Conservation (phyloP, 1,140 invertebrate genomes). For the Papilio xuthus region DNA sequence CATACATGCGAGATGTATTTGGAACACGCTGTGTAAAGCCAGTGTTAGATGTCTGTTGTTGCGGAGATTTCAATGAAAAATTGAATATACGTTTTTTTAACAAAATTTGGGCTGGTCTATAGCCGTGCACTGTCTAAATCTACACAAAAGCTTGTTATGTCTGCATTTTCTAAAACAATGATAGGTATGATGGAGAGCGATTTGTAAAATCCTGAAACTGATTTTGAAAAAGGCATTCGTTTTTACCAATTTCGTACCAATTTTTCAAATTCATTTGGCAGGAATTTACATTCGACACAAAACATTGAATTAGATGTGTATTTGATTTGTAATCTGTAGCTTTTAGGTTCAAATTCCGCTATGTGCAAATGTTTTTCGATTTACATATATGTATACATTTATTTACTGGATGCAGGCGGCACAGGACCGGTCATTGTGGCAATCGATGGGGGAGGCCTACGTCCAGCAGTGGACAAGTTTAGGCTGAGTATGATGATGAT, state of each 20-base stretch:
- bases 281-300: neutral
- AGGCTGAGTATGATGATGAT: too few species aligned
- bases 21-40: neutral
- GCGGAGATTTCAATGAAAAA: neutral
- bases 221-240: too few species aligned
- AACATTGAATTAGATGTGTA: neutral
- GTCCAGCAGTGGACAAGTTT: too few species aligned
- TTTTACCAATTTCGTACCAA: neutral
- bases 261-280: neutral
- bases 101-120: too few species aligned
- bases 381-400: too few species aligned
- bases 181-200: neutral
- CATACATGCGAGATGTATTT: neutral
- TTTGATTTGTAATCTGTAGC: too few species aligned
- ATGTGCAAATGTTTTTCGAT: too few species aligned
- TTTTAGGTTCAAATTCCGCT: too few species aligned
- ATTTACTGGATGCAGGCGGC: too few species aligned
- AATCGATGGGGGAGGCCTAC: too few species aligned
- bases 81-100: neutral
- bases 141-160: neutral
- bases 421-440: too few species aligned
- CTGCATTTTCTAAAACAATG: constrained; percentile 2
- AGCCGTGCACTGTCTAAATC: too few species aligned
- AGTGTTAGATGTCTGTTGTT: neutral
- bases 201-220: neutral